phyloP scores from a whole-genome alignment of 2,888 invertebrate genomes.

The Nomada lathburiana region DNA sequence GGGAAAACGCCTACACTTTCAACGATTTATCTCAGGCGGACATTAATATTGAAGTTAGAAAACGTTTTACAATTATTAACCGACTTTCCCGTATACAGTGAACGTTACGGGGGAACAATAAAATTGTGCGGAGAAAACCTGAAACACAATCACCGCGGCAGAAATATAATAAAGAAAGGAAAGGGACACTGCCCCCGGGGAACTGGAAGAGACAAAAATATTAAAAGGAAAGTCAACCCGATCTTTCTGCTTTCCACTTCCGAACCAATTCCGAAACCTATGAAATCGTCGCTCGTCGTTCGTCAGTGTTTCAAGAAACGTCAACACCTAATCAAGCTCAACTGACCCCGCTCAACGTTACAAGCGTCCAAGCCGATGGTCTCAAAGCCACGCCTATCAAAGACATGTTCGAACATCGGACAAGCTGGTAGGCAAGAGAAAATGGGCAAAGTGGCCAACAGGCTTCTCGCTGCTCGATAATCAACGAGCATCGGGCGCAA shows the following conservation, averaged over 20 bases:
- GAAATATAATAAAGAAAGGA: conserved; percentile 11
- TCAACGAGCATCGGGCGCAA: conserved; percentile 57
- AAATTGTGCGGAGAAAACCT: conserved; percentile 4
- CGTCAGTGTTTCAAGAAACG: neutral
- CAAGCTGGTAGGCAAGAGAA: conserved; percentile 22
- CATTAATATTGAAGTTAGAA: conserved; percentile 24
- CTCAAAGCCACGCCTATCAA: conserved; percentile 50
- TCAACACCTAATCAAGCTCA: conserved; percentile 39
- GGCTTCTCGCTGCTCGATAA: conserved; percentile 55
- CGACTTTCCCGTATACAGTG: conserved; percentile 38
- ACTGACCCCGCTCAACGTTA: conserved; percentile 37
- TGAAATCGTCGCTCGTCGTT: conserved; percentile 1
- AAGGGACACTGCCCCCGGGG: neutral
- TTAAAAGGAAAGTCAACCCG: too few species aligned
- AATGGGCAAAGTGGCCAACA: conserved; percentile 21
- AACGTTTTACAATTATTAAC: conserved; percentile 24
- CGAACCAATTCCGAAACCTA: neutral
- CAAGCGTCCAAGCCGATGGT: conserved; percentile 39
- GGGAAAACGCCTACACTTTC: conserved; percentile 37
- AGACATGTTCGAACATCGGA: conserved; percentile 42
- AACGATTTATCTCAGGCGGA: conserved; percentile 19
- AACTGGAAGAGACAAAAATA: neutral
- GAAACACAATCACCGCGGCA: neutral
- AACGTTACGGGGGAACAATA: neutral
- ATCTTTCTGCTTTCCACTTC: too few species aligned